Evolutionary conservation across 2,797 vertebrate species (phyloP).

Genomic region (Mionectes olivaceus): DNA sequence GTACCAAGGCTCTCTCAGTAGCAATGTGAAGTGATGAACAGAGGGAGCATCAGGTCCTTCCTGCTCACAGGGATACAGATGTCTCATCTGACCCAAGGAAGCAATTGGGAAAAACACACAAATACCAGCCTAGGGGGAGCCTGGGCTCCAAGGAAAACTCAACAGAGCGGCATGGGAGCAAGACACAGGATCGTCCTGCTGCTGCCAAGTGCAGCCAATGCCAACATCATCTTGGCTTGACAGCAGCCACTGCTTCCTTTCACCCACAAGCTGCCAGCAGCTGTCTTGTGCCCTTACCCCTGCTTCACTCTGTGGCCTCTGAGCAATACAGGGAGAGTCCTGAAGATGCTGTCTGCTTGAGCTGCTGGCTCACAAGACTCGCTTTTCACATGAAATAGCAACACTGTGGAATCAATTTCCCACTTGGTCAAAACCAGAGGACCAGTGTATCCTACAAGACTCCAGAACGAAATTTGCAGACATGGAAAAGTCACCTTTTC

Average conservation of each 20-base stretch:
- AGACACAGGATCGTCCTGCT: background rate
- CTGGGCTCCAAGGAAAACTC: constrained; percentile 14
- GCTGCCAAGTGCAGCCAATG: background rate
- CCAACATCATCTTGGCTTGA: background rate
- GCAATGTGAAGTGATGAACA: background rate
- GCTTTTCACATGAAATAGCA: background rate
- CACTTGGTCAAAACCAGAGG: background rate
- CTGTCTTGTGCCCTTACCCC: background rate
- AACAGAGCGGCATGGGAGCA: background rate
- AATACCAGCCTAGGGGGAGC: background rate
- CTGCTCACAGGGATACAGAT: background rate
- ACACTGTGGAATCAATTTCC: background rate
- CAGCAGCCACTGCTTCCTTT: background rate
- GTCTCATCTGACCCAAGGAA: background rate
- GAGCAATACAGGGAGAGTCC: background rate
- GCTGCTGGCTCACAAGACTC: background rate
- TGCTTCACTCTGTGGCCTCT: background rate
- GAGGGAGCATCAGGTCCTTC: background rate
- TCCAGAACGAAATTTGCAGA: background rate
- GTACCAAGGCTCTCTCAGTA: background rate
- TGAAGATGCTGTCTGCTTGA: background rate
- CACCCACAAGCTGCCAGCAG: background rate
- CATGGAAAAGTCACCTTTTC: background rate
- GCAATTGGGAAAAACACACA: background rate
- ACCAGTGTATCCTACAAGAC: background rate